Percentiles rank a stretch among this genome's conserved stretches.
Conservation (phyloP, 2,113 vertebrate species). For the Talpa occidentalis region DNA sequence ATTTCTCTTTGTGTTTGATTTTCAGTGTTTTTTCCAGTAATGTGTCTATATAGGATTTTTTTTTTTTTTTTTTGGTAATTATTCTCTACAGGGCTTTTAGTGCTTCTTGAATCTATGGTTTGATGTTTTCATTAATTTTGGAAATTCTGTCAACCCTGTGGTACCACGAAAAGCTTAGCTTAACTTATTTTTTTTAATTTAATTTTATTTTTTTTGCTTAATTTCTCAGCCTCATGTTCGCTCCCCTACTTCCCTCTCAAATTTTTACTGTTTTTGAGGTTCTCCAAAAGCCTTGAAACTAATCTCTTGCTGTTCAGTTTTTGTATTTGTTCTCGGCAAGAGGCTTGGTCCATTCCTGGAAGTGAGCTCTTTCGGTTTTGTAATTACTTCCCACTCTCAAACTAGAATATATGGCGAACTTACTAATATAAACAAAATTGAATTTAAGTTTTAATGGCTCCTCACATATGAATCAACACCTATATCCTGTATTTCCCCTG, state of each 20-base stretch:
- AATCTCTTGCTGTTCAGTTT: not conserved
- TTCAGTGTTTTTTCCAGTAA: not conserved
- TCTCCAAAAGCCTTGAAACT: not conserved
- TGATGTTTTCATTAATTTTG: not conserved
- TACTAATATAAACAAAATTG: not conserved
- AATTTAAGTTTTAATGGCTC: not conserved
- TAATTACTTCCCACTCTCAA: slow-evolving; percentile 7
- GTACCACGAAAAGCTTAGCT: not conserved
- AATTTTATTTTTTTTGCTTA: too few species aligned
- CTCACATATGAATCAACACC: not conserved
- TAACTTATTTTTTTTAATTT: too few species aligned
- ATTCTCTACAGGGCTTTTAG: not conserved
- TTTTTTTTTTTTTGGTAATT: slow-evolving; percentile 40
- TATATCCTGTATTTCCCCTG: not conserved
- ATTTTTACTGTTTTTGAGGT: not conserved
- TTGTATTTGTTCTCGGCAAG: not conserved
- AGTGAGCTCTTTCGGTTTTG: not conserved
- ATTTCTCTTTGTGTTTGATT: slow-evolving; percentile 54
- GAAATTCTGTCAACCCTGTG: not conserved
- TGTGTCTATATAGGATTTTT: not conserved
- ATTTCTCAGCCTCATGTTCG: not conserved
- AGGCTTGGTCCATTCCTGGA: not conserved
- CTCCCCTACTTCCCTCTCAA: not conserved
- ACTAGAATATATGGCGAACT: not conserved
- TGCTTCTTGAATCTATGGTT: slow-evolving; percentile 32